Percentiles rank a stretch among this genome's conserved stretches.
Conservation (phyloP, 2,888 invertebrate genomes). For the Plutella xylostella region DNA sequence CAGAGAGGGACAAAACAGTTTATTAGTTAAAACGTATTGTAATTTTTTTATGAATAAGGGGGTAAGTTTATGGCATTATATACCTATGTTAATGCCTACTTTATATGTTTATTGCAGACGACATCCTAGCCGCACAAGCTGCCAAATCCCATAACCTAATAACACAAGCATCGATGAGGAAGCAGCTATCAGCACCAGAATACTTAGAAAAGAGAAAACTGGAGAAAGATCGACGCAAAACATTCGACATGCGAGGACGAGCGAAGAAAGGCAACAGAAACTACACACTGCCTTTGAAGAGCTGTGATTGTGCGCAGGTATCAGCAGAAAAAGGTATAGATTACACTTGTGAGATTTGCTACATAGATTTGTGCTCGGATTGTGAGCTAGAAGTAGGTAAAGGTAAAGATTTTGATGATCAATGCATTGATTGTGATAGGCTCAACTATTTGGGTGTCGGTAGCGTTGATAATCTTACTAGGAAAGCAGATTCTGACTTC, state of each 20-base stretch:
- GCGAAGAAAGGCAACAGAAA: conserved; percentile 70
- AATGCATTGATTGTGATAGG: conserved; percentile 56
- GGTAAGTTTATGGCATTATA: too few species aligned
- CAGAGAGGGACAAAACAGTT: too few species aligned
- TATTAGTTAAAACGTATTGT: too few species aligned
- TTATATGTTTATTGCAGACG: conserved; percentile 69
- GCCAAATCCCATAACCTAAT: conserved; percentile 70
- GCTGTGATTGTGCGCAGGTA: conserved; percentile 49
- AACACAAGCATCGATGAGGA: conserved; percentile 73
- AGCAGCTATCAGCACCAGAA: conserved; percentile 87
- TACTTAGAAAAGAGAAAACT: conserved; percentile 89
- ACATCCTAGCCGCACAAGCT: conserved; percentile 70
- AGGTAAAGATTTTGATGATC: conserved; percentile 35
- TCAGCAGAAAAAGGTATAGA: conserved; percentile 54
- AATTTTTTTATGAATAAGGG: too few species aligned
- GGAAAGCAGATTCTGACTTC: conserved; percentile 52
- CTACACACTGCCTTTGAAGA: conserved; percentile 37
- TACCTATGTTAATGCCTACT: too few species aligned
- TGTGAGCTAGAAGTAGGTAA: conserved; percentile 54
- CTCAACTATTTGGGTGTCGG: conserved; percentile 55
- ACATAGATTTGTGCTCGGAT: conserved; percentile 54
- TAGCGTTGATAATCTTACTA: conserved; percentile 48
- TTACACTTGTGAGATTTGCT: conserved; percentile 56
- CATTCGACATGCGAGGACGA: conserved; percentile 70
- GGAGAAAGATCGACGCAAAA: conserved; percentile 75